Evolutionary conservation across 2,888 invertebrate species (phyloP), one percentile per base, ranked within the genome.

Genomic region (Podabrus alpinus): DNA sequence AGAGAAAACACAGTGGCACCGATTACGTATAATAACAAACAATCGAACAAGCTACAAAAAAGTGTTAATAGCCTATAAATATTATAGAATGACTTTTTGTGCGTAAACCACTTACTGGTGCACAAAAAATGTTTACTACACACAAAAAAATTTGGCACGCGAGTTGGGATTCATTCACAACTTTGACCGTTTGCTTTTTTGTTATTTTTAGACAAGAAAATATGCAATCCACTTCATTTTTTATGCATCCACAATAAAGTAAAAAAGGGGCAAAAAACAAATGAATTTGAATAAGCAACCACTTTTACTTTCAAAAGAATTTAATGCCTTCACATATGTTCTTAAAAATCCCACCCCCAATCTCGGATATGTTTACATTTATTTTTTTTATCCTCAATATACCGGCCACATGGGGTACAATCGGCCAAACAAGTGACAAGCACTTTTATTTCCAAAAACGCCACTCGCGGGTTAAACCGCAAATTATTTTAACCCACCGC

Each of bases 341-440:
- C 59, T 67, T 19, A 15, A 72, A 29, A 15, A 69, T 45, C 74
- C 76, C 78, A 77, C 79, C 74, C 79, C 73, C 79, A 78, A 79
- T 78, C 78, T 75, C 77, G 72, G 77, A 77, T 75, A 75, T 79
- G 76, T 79, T 78, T 78, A 79, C 78, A 78, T 77, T 74, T 76
- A 76, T 77, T 76, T 77, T n/a, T 45, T 79, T 75, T 77, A 77
- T 74, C 75, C 73, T 15, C 68, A 69, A 74, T 69, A 71, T 74
- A 79, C 77, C 76, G 72, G 72, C 78, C 78, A 78, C 77, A 75
- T 78, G 76, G 78, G 78, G 75, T 75, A 72, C 78, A 75, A 68
- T 70, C 59, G 72, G 10, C 77, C 77, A 73, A 59, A 59, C 59
- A 71, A 75, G n/a, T n/a, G n/a, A 60, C 66, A 24, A 25, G 13